phyloP scores from a whole-genome alignment of 2,888 invertebrate species.

The Pocota personata region DNA sequence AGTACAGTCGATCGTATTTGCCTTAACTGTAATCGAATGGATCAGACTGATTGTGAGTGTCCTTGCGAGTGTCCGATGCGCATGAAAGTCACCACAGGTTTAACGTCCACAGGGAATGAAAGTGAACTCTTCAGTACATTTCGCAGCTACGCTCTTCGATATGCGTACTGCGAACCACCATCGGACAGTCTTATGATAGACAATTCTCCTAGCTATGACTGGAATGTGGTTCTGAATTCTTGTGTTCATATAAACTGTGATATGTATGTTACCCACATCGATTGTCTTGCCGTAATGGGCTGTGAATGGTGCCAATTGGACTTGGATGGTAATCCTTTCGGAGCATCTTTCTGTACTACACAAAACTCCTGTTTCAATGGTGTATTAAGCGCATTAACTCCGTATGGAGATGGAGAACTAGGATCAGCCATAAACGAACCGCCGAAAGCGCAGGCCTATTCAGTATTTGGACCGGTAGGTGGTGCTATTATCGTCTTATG shows the following conservation, averaged over 20 bases:
- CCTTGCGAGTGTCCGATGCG: constrained; percentile 93
- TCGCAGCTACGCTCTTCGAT: constrained; percentile 78
- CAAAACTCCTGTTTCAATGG: constrained; percentile 94
- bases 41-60: constrained; percentile 96
- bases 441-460: constrained; percentile 84
- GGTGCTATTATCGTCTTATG: constrained; percentile 93
- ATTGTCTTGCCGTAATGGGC: constrained; percentile 90
- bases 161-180: constrained; percentile 80
- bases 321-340: constrained; percentile 88
- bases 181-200: constrained; percentile 77
- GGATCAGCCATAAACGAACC: constrained; percentile 80
- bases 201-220: constrained; percentile 80
- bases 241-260: constrained; percentile 89
- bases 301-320: constrained; percentile 96
- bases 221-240: constrained; percentile 85
- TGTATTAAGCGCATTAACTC: constrained; percentile 91
- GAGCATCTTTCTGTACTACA: constrained; percentile 90
- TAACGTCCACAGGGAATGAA: background rate
- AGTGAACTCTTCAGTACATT: constrained; percentile 53
- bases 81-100: constrained; percentile 55
- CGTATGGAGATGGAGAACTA: constrained; percentile 85
- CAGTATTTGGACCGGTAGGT: constrained; percentile 93
- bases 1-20: constrained; percentile 94
- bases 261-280: constrained; percentile 85
- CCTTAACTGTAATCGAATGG: constrained; percentile 96